Base-by-base conservation (phyloP, 2,113 vertebrate species). In the Ascaphus truei region DNA sequence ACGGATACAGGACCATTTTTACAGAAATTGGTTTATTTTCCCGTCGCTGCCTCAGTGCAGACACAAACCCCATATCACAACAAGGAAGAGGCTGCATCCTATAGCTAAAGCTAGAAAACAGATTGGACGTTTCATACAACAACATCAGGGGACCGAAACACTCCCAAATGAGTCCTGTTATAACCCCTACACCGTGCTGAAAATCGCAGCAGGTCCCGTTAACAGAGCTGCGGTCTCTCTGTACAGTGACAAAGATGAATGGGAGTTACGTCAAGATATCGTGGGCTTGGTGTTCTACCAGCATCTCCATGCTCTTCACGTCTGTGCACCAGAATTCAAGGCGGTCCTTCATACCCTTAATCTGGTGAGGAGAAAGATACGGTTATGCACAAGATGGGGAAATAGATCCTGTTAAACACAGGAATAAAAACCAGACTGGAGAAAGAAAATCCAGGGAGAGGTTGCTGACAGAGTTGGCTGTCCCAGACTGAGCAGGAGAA, bases 281-380 rank as follows among this genome's bases (percentile, higher is more conserved):
- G 0, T 99, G 96, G 27, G 97, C 97, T 80, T 98, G 94, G 75
- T 96, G 93, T 83, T 98, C 96, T 85, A 99, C 96, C 85, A 98
- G 73, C 89, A 98, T 85, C 59, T 98, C 96, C 96, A 98, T 98
- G 89, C 95, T 93, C 85, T 92, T 93, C 60, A 99, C 97, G 0
- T 98, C 96, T 0, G 91, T 89, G 53, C 96, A 99, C 97, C 97
- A 99, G 73, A 88, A 87, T 80, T 98, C 97, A 88, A 99, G 79
- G 30, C 95, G 93, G 64, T 96, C 95, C 77, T 98, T 98, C 97
- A 99, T 99, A 0, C 97, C 95, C 62, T 93, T 95, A 80, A 99
- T 96, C 97, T 99, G 87, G 31, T 62, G 10, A 18, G 13, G 9
- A 50, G 6, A 26, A 16, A 12, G n/a, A n/a, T n/a, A n/a, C n/a